Evolutionary conservation across 2,888 invertebrate species (phyloP).

Genomic region (Lottia scabra): DNA sequence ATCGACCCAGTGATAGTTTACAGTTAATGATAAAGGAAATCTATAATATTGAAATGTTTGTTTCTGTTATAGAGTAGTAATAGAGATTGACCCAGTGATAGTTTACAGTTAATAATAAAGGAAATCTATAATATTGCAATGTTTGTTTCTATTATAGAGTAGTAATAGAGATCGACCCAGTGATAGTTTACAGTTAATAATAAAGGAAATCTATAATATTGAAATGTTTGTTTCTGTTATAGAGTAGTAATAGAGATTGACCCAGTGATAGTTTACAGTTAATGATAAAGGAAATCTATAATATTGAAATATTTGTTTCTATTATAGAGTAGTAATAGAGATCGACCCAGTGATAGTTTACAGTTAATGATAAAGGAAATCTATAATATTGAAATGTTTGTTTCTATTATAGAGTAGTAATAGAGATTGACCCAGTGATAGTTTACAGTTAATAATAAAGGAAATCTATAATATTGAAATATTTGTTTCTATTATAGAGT

Average conservation of each 20-base stretch:
- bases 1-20: conserved; percentile 69
- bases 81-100: conserved; percentile 68
- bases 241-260: conserved; percentile 69
- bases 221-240: conserved; percentile 24
- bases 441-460: conserved; percentile 70
- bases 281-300: conserved; percentile 50
- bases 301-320: background rate
- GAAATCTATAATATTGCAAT: too few species aligned
- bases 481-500: conserved; percentile 55
- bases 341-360: conserved; percentile 69
- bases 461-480: too few species aligned
- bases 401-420: conserved; percentile 64
- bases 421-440: conserved; percentile 68
- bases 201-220: too few species aligned
- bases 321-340: conserved; percentile 67
- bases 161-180: conserved; percentile 68
- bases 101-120: conserved; percentile 70
- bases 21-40: conserved; percentile 67
- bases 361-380: conserved; percentile 67
- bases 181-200: conserved; percentile 70
- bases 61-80: conserved; percentile 64
- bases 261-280: conserved; percentile 70
- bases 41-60: too few species aligned
- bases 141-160: conserved; percentile 55
- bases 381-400: too few species aligned